Percentiles rank a stretch among this genome's conserved stretches.
Evolutionary conservation across 1,140 invertebrate species (phyloP).

Genomic region (Oncopeltus fasciatus): DNA sequence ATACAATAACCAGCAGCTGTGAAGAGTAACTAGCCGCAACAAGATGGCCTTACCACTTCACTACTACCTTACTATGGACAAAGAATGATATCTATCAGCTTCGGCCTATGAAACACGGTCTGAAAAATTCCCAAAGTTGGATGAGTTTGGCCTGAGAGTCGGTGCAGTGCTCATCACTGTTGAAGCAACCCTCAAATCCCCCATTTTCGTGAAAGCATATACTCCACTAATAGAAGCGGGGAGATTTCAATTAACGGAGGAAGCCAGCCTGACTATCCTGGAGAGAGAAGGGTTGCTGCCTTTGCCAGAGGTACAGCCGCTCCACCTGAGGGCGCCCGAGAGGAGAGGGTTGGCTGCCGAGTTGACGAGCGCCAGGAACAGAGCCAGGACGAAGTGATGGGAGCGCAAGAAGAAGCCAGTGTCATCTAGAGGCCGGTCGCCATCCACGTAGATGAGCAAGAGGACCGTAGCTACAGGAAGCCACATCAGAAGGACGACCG

Average conservation of each 20-base stretch:
- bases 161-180: no score
- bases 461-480: conserved; percentile 40
- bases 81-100: no score
- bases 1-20: no score
- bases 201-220: no score
- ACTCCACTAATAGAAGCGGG: no score
- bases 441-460: conserved; percentile 41
- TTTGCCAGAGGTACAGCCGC: background rate
- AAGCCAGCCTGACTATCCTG: conserved; percentile 7
- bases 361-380: conserved; percentile 48
- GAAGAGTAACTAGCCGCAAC: no score
- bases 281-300: background rate
- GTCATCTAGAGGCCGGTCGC: conserved; percentile 34
- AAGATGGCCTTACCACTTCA: no score
- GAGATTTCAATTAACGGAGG: conserved; percentile 12
- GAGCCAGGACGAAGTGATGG: conserved; percentile 39
- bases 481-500: conserved; percentile 44
- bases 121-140: no score
- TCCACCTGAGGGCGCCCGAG: conserved; percentile 46
- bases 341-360: conserved; percentile 64
- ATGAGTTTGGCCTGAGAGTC: no score
- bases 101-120: no score
- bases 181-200: no score
- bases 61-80: no score
- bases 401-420: conserved; percentile 33